Base-by-base conservation (phyloP, 2,113 vertebrate genomes). In the Rallus limicola region DNA sequence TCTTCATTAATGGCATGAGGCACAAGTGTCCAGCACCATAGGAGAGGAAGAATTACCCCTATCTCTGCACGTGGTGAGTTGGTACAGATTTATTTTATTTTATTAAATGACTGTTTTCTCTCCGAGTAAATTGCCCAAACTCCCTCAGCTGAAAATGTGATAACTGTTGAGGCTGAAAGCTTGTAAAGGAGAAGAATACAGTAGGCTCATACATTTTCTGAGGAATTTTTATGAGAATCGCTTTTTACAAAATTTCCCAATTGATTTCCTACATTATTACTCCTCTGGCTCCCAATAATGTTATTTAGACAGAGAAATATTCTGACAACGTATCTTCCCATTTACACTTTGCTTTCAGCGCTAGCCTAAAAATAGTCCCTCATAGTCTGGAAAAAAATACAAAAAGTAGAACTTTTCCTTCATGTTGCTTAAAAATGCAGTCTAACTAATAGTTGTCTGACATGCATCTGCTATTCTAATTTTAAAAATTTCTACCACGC, bases 281-380 rank as follows among this genome's bases (percentile, higher is more conserved):
- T 93, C 76, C 84, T 92, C 74, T 90, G 60, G 69, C 68, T 94
- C 77, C 67, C 65, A 89, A 48, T 91, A 92, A 93, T 76, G 62
- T 81, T 94, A 77, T 93, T 96, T 95, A 95, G 77, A 83, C 83
- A 72, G 82, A 94, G 60, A 96, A 92, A 93, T 92, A 97, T 95
- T 97, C 60, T 14, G 25, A 67, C 40, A 89, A 34, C 28, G 9
- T 83, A 88, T 92, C 67, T 82, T 92, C 38, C 55, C 53, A 53
- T 91, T 93, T 91, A 89, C 42, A 63, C 56, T 86, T 93, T 81
- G n/a, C 74, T 94, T 96, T 93, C 70, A 96, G 67, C 44, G 42
- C 53, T 93, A 48, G 52, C 33, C 62, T 88, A 82, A 79, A 91
- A 94, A 77, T 72, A 92, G 70, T n/a, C 36, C 31, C 59, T 89